Evolutionary conservation across 2,797 vertebrate species (phyloP).

Genomic region (Myotis pilosus): DNA sequence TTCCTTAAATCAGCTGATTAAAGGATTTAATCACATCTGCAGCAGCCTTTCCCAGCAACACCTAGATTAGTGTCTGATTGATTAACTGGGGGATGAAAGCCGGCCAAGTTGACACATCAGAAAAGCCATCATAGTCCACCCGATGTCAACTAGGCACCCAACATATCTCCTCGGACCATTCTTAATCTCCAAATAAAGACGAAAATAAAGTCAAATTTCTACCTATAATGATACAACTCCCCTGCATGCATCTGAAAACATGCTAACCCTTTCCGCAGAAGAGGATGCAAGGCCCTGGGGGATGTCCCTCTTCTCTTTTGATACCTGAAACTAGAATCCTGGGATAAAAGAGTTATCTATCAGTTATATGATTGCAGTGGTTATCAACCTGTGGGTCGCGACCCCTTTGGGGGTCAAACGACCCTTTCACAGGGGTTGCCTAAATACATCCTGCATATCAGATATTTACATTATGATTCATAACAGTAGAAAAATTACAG

Average conservation of each 20-base stretch:
- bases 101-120: neutral
- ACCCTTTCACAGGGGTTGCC: no score
- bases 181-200: neutral
- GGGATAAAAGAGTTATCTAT: neutral
- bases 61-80: neutral
- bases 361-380: neutral
- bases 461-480: no score
- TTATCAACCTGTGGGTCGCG: no score
- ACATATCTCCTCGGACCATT: neutral
- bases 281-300: neutral
- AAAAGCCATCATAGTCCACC: neutral
- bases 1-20: conserved; percentile 4
- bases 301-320: neutral
- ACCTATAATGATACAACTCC: neutral
- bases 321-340: neutral
- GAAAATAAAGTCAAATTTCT: neutral
- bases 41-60: neutral
- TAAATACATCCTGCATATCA: no score
- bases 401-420: no score
- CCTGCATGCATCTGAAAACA: neutral
- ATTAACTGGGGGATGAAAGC: neutral
- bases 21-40: conserved; percentile 1
- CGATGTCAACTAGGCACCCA: neutral
- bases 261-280: neutral
- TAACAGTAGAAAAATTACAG: no score